A percentile compares a stretch with the other conserved stretches of the same genome.
Conservation (phyloP, 2,113 vertebrate genomes). For the Leptobrachium leishanense region DNA sequence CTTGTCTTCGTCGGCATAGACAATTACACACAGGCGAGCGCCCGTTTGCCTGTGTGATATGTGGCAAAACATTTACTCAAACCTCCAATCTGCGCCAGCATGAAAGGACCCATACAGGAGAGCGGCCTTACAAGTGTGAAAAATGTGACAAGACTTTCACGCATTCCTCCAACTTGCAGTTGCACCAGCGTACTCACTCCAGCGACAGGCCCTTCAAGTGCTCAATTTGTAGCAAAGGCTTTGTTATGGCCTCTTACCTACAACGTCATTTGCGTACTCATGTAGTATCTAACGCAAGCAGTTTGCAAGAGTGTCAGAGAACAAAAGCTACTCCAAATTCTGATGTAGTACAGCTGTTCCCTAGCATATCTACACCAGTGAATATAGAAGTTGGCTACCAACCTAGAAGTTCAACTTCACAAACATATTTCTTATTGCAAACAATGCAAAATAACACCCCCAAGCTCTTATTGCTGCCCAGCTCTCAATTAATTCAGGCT, state of each 20-base stretch:
- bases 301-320: not conserved
- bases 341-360: constrained; percentile 59
- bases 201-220: constrained; percentile 82
- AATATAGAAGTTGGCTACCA: constrained; percentile 55
- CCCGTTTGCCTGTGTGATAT: constrained; percentile 79
- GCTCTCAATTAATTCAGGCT: constrained; percentile 38
- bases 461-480: constrained; percentile 60
- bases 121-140: constrained; percentile 77
- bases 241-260: constrained; percentile 88
- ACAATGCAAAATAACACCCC: constrained; percentile 68
- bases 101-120: constrained; percentile 85
- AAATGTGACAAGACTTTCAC: constrained; percentile 83
- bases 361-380: constrained; percentile 57
- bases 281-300: not conserved
- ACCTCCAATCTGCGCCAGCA: constrained; percentile 90
- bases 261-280: constrained; percentile 82
- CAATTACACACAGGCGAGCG: constrained; percentile 88
- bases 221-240: constrained; percentile 79
- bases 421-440: constrained; percentile 77
- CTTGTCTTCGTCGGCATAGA: constrained; percentile 83
- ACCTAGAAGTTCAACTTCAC: constrained; percentile 59
- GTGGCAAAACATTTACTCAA: constrained; percentile 87
- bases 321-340: constrained; percentile 29
- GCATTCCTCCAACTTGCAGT: constrained; percentile 85
- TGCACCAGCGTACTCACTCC: constrained; percentile 86